Evolutionary conservation across 2,888 invertebrate species (phyloP), one percentile per base, ranked within the genome.

Genomic region (Andrena fulva): DNA sequence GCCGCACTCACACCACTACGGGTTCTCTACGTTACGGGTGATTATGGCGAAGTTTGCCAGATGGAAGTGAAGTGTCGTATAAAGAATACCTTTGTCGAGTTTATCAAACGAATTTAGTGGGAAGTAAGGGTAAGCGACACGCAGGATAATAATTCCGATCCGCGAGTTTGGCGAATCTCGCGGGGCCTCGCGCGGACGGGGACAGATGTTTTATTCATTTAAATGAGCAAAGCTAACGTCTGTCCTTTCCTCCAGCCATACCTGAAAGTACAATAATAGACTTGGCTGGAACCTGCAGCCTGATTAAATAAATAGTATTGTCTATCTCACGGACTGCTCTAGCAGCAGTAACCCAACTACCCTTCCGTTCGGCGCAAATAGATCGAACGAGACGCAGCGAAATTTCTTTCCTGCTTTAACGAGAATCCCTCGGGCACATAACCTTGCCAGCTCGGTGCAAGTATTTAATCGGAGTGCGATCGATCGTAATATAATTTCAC

Each of bases 201-300:
- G 63, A 27, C 5, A 50, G 6, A 63, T 70, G 42, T 35, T 52
- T 52, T 50, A 16, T 33, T 63, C 52, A n/a, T 66, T 24, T 67
- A 69, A 82, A 81, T 67, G 29, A 42, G 54, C 63, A 62, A 62
- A 71, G 80, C 66, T 78, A 79, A 80, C 80, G 73, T 81, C 80
- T 84, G 85, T 85, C 89, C 87, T 92, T 93, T 91, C 92, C 91
- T 93, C 93, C 93, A 93, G 93, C 92, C 92, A 91, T 93, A 93
- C 92, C 91, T 93, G 92, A 83, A 56, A 90, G 90, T 92, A 94
- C 93, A 94, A 94, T 94, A 93, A 94, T 94, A 94, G 94, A 94
- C 92, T 94, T 94, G 94, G 94, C 94, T 94, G 94, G 94, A 94
- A 94, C 94, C 94, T 94, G 92, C 92, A 90, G 92, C 91, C 93